Base-by-base conservation (phyloP, 1,140 invertebrate genomes). In the Drosophila baimaii region DNA sequence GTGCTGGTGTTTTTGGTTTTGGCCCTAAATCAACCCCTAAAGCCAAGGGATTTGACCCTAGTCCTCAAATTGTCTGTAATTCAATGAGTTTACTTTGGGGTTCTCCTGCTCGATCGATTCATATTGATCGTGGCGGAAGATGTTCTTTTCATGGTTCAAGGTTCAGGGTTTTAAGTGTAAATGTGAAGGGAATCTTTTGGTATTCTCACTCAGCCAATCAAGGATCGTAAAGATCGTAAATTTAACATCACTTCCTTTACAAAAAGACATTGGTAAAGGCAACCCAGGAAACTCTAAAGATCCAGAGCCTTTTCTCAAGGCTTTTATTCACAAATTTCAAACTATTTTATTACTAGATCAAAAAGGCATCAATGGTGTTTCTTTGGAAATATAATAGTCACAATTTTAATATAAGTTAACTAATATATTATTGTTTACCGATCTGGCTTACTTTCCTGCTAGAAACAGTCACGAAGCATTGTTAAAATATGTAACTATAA, bases 11-110 rank as follows among this genome's bases (percentile, higher is more conserved):
- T 58, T 71, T 69, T 69, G 6, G 19, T n/a, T 33, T 9, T 72
- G 52, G 62, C 69, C 69, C 69, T 72, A 71, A 72, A 72, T 58
- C 69, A 72, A 72, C 69, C 69, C 69, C 54, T 72, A 72, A 72
- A 72, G 69, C 51, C 65, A 58, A 71, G 69, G 66, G 69, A 71
- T 72, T 71, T 72, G 66, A 72, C 69, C 69, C 69, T 72, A 71
- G 52, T 41, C 69, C 52, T 29, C 13, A 72, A 72, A 71, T 71
- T 72, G 52, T 58, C 15, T 49, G 69, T 72, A 72, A 72, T 72
- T 72, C 69, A 71, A 72, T 72, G 66, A 71, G 68, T 71, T 71
- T 17, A 39, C 27, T 68, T 46, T 43, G 64, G 62, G 64, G 23
- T 66, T 25, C 61, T 13, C 17, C 19, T 31, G 31, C 35, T 65